These are phyloP conservation scores for Carettochelys insculpta DNA, from an alignment of 2,113 vertebrate genomes.

Conservation along the genomic window DNA sequence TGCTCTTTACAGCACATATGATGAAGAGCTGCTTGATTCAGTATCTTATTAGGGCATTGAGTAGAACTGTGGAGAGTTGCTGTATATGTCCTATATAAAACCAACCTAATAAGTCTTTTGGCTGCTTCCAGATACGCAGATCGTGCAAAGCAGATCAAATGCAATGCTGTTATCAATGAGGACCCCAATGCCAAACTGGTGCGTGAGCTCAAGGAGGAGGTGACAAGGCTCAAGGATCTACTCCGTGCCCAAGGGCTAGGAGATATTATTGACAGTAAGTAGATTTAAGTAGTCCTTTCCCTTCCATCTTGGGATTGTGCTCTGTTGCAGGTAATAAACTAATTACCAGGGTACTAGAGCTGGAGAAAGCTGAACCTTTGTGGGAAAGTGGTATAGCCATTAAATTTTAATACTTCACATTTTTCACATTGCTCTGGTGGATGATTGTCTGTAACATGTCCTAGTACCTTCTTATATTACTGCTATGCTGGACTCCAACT, in stretches of 20 bases:
- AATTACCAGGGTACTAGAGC: not conserved
- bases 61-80: not conserved
- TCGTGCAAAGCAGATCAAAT: conserved; percentile 98
- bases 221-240: conserved; percentile 92
- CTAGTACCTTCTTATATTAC: not conserved
- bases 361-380: not conserved
- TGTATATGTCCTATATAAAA: accelerated
- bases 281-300: not conserved
- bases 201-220: conserved; percentile 96
- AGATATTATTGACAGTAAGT: conserved; percentile 99
- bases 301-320: not conserved
- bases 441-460: not conserved
- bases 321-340: not conserved
- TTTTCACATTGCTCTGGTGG: not conserved
- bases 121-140: conserved; percentile 88
- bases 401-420: not conserved
- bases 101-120: not conserved
- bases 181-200: conserved; percentile 98
- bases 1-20: not conserved
- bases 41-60: not conserved
- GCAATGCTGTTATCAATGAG: conserved; percentile 98
- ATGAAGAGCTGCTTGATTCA: not conserved
- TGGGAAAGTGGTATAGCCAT: not conserved
- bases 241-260: conserved; percentile 95
- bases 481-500: not conserved